phyloP scores from a whole-genome alignment of 1,140 invertebrate genomes.

The Drosophila arizonae region DNA sequence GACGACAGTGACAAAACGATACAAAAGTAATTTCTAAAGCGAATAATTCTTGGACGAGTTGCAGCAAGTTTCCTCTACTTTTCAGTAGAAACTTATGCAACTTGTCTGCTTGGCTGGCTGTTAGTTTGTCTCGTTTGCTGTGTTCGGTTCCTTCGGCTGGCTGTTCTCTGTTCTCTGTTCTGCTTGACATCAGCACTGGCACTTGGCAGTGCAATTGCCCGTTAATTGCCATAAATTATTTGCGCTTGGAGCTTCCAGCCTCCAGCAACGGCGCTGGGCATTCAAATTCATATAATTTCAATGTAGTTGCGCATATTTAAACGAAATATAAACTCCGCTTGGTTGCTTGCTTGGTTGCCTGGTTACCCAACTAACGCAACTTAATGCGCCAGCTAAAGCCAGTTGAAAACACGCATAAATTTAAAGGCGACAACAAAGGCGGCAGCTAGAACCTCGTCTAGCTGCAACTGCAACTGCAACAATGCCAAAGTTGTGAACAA shows the following conservation, averaged over 20 bases:
- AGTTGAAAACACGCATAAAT: slow-evolving; percentile 76
- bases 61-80: slow-evolving; percentile 26
- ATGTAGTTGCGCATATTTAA: slow-evolving; percentile 69
- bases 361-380: slow-evolving; percentile 26
- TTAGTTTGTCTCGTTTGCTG: slow-evolving; percentile 18
- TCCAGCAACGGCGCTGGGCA: background rate
- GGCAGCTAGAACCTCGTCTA: slow-evolving; percentile 8
- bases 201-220: slow-evolving; percentile 43
- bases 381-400: slow-evolving; percentile 60
- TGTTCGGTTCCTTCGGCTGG: background rate
- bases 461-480: slow-evolving; percentile 19
- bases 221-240: slow-evolving; percentile 78
- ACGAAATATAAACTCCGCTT: slow-evolving; percentile 52
- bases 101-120: slow-evolving; percentile 21
- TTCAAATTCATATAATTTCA: slow-evolving; percentile 59
- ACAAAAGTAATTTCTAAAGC: slow-evolving; percentile 36
- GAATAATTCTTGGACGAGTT: slow-evolving; percentile 37
- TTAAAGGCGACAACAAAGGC: slow-evolving; percentile 36
- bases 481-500: slow-evolving; percentile 54
- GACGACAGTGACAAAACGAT: slow-evolving; percentile 42
- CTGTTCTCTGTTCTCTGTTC: background rate
- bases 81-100: slow-evolving; percentile 11
- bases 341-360: slow-evolving; percentile 7
- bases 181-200: background rate
- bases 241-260: slow-evolving; percentile 15